phyloP scores from a whole-genome alignment of 35 echinoderm and acorn worm genomes.

The Amphiura filiformis region DNA sequence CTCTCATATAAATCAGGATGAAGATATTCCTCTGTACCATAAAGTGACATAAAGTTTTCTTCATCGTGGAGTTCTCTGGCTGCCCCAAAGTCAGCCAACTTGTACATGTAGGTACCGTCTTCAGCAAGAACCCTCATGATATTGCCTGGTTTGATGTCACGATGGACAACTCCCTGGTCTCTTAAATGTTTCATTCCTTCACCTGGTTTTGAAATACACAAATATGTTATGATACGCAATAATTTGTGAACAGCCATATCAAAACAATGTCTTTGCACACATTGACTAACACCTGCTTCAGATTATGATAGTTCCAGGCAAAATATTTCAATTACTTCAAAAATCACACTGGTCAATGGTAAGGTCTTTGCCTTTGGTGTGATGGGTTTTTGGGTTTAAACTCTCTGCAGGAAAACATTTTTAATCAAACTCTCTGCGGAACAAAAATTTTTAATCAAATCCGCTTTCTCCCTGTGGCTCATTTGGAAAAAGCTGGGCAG shows the following conservation, averaged over 20 bases:
- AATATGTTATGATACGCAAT: not conserved
- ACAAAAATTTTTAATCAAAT: no score
- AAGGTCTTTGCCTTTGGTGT: no score
- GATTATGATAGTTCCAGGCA: not conserved
- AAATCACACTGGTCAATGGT: no score
- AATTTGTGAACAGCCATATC: not conserved
- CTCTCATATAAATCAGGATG: constrained; percentile 95
- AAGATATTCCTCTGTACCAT: constrained; percentile 98
- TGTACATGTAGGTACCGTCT: constrained; percentile 67
- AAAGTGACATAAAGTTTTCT: constrained; percentile 82
- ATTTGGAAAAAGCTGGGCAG: no score
- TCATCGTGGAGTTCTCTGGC: constrained; percentile 89
- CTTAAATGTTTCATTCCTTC: constrained; percentile 93
- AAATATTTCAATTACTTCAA: not conserved
- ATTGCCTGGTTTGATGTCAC: constrained; percentile 95
- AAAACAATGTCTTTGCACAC: not conserved
- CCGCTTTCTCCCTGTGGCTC: no score
- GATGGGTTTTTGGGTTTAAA: no score
- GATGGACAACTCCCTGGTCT: constrained; percentile 79
- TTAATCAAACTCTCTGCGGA: no score
- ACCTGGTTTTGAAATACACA: constrained; percentile 46
- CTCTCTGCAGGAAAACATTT: no score
- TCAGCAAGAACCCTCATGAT: constrained; percentile 79
- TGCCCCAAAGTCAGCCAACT: constrained; percentile 94
- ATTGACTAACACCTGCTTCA: not conserved